phyloP scores from a whole-genome alignment of 1,140 invertebrate species.

The Lerema accius region DNA sequence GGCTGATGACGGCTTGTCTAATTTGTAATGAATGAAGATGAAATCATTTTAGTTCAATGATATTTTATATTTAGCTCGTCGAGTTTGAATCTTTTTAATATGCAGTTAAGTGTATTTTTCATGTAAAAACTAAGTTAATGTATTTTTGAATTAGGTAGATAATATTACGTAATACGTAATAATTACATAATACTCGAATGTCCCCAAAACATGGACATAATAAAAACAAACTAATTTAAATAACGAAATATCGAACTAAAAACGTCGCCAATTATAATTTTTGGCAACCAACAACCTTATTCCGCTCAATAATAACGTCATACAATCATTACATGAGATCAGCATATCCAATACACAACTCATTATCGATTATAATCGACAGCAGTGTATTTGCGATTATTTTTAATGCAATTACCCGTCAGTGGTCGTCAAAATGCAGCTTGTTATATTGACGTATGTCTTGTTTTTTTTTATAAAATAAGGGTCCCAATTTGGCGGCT shows the following conservation, averaged over 20 bases:
- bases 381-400: slow-evolving; percentile 18
- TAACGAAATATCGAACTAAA: no score
- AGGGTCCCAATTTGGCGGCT: neutral
- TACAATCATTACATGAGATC: slow-evolving; percentile 2
- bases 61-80: no score
- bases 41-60: slow-evolving; percentile 18
- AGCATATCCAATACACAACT: slow-evolving; percentile 8
- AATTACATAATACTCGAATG: no score
- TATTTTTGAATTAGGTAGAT: no score
- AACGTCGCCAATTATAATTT: no score
- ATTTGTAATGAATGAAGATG: slow-evolving; percentile 18
- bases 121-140: no score
- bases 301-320: slow-evolving; percentile 9
- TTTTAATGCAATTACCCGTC: slow-evolving; percentile 26
- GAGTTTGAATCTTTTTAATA: no score
- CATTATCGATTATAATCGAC: slow-evolving; percentile 26
- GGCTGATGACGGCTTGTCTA: slow-evolving; percentile 8
- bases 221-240: no score
- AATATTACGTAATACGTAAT: no score
- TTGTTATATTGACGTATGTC: slow-evolving; percentile 17
- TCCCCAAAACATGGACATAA: no score
- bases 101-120: no score
- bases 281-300: no score
- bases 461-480: slow-evolving; percentile 5
- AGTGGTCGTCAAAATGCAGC: slow-evolving; percentile 8